Evolutionary conservation across 2,797 vertebrate genomes (phyloP), one percentile per base, ranked within the genome.

Genomic region (Prunella strophiata): DNA sequence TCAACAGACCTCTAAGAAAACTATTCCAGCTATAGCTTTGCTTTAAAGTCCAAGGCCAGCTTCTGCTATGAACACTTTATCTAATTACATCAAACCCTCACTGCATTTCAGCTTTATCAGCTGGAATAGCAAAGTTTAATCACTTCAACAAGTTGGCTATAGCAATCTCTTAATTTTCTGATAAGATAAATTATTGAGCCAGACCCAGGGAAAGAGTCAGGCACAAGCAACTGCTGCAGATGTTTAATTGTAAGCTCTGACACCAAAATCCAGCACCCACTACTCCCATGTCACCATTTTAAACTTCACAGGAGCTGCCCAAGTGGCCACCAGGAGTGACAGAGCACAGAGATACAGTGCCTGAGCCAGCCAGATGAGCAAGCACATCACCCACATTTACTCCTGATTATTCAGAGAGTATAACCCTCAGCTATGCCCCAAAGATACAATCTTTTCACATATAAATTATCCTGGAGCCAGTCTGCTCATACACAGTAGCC

Each of bases 1-100:
- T 89, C 77, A 92, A n/a, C 74, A 74, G 71, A 91, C 29, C 74
- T 72, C 83, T 62, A 66, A 81, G 74, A 55, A 80, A 86, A 92
- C 48, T 17, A 11, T 32, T 59, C 29, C 88, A 89, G 88, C 7
- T 3, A 59, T 1, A 55, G 77, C 70, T 55, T 58, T 78, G 47
- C 16, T 68, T 72, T 62, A 57, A 92, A 89, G 65, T 48, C 72
- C 54, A 18, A 23, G 38, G 7, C 38, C 47, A 15, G 32, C 9
- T 91, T 70, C 85, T 62, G 1, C 32, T 20, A 23, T 15, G 70
- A 73, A 48, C 43, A 43, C 27, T 88, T 78, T 50, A 75, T 36
- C 82, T 42, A 30, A 84, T 93, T 51, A 52, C 55, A 74, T 38
- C 88, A 78, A 94, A 40, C 20, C 27, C 34, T 48, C 47, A n/a